Base-by-base conservation (phyloP, 2,113 vertebrate species). In the Dicaeum eximium region DNA sequence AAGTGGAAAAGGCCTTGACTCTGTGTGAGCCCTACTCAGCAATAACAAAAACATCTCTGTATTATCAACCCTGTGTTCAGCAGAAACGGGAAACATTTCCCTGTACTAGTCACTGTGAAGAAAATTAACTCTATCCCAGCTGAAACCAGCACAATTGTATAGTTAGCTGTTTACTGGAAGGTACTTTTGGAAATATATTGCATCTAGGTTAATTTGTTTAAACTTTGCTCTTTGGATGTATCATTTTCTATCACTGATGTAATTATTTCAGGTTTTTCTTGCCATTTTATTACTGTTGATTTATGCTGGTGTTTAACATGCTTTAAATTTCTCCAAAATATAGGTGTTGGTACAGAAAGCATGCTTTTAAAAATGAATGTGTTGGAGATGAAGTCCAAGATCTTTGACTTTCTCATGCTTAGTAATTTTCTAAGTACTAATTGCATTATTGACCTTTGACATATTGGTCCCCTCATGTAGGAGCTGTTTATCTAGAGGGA, bases 401-500 rank as follows among this genome's bases (percentile, higher is more conserved):
- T 84, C 67, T 83, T 73, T 95, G 62, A 92, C 91, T 88, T 86
- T 8, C 17, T 18, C 16, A 3, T 60, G 53, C 42, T 40, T 47
- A 51, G 54, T 66, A 60, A 93, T 94, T 93, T 96, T 93, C 40
- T 74, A 82, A 87, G 19, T 95, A 61, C 51, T 96, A 89, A 92
- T 58, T 90, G 33, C 42, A 7, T 69, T 48, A 64, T 70, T 96
- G 80, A 82, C 57, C 48, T 95, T 84, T 47, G 78, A 48, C 15
- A 0, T 93, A n/a, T 65, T 89, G 86, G 33, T 80, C 51, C 40
- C 37, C 40, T 86, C 50, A 13, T 87, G 69, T 67, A 99, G 99
- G 99, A 88, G 99, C 99, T 6, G 99, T 99, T 95, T 99, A 99
- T 97, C 92, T 99, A 93, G 99, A 99, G 89, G 99, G 99, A 86